Conservation (phyloP, 2,797 vertebrate genomes). For the Knipowitschia caucasica region DNA sequence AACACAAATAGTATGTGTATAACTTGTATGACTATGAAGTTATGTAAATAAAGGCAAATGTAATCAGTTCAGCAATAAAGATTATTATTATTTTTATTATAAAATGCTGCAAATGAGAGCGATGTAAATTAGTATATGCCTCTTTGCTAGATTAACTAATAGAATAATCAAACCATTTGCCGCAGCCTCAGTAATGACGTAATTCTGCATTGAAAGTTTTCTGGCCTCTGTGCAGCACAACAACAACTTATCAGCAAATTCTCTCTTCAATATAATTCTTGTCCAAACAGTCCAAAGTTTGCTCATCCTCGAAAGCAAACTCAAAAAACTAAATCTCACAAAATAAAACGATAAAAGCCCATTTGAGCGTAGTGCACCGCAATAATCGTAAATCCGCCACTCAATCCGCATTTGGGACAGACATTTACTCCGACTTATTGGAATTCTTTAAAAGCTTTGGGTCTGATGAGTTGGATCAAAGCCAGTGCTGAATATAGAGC, state of each 20-base stretch:
- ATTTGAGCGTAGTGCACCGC: background rate
- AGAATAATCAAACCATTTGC: too few species aligned
- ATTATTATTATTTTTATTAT: too few species aligned
- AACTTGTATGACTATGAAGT: too few species aligned
- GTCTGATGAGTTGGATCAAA: constrained; percentile 6
- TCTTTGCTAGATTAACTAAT: too few species aligned
- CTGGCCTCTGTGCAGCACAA: background rate
- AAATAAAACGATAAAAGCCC: constrained; percentile 4
- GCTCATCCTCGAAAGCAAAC: background rate
- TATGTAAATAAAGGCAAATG: too few species aligned
- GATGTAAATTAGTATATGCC: too few species aligned
- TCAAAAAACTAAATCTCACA: background rate
- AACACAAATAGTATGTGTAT: too few species aligned
- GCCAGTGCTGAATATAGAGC: constrained; percentile 1
- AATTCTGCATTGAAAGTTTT: too few species aligned
- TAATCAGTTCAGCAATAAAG: too few species aligned
- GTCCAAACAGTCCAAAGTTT: background rate
- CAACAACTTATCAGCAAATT: background rate
- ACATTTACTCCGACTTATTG: background rate
- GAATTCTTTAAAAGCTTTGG: constrained; percentile 10
- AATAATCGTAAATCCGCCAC: constrained; percentile 4
- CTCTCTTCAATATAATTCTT: background rate
- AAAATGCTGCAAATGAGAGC: too few species aligned
- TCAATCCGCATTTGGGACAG: background rate
- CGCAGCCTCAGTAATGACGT: too few species aligned